phyloP scores from a whole-genome alignment of 2,888 invertebrate genomes.

The Endomychus coccineus region DNA sequence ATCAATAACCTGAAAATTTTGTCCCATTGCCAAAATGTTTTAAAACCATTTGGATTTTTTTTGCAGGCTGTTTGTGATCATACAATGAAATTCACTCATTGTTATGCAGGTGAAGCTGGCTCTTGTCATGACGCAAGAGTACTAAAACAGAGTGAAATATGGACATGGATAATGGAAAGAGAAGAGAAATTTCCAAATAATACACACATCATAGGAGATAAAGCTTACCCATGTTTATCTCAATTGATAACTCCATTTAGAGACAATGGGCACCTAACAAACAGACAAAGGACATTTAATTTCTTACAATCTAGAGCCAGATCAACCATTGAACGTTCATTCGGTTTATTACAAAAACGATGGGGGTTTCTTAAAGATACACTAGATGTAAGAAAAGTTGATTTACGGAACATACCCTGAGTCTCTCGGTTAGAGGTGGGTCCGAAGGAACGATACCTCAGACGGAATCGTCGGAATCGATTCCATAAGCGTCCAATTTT shows the following conservation, averaged over 20 bases:
- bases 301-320: constrained; percentile 12
- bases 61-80: constrained; percentile 15
- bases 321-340: constrained; percentile 3
- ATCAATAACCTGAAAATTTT: constrained; percentile 10
- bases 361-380: not conserved
- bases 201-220: constrained; percentile 16
- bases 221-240: constrained; percentile 15
- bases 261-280: constrained; percentile 16
- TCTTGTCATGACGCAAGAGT: constrained; percentile 15
- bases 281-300: constrained; percentile 14
- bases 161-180: constrained; percentile 9
- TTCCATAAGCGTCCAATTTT: no score
- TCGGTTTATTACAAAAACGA: not conserved
- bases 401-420: no score
- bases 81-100: constrained; percentile 13
- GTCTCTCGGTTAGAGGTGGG: no score
- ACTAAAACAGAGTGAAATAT: constrained; percentile 14
- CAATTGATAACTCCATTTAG: constrained; percentile 14
- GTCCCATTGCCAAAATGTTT: constrained; percentile 7
- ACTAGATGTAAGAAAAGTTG: constrained; percentile 3
- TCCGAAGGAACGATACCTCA: no score
- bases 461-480: no score
- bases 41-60: constrained; percentile 8
- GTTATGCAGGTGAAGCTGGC: constrained; percentile 14
- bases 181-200: constrained; percentile 15